Conservation (phyloP, 2,888 invertebrate genomes). For the Tetanocera ferruginea region DNA sequence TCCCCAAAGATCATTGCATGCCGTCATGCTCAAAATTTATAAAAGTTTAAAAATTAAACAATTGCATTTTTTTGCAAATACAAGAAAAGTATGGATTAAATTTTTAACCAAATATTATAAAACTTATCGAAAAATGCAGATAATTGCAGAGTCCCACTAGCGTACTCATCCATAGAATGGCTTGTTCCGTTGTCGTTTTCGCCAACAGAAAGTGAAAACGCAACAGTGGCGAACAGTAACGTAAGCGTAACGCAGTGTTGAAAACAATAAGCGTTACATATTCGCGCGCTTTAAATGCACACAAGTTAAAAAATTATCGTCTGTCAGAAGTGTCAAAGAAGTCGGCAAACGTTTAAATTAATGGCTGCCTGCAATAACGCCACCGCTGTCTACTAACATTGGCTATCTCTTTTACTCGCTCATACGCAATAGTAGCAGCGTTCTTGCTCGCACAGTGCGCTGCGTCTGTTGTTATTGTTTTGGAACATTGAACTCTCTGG, state of each 20-base stretch:
- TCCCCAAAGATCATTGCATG: too few species aligned
- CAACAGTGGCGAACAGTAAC: background rate
- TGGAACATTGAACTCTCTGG: conserved; percentile 37
- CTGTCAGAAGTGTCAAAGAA: conserved; percentile 71
- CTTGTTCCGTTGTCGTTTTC: too few species aligned
- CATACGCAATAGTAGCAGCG: background rate
- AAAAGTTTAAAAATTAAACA: too few species aligned
- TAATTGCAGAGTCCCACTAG: too few species aligned
- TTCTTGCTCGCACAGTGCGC: background rate
- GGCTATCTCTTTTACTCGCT: conserved; percentile 35
- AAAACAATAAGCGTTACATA: conserved; percentile 5
- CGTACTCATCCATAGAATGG: too few species aligned
- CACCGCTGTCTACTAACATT: conserved; percentile 44
- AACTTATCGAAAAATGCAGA: background rate
- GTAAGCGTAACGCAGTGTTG: background rate
- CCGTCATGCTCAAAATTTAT: too few species aligned
- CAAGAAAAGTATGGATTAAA: too few species aligned
- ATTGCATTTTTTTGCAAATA: too few species aligned
- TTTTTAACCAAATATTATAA: too few species aligned
- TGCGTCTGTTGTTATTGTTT: conserved; percentile 27
- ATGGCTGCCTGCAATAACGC: conserved; percentile 59
- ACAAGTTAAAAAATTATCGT: conserved; percentile 71
- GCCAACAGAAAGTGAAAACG: too few species aligned
- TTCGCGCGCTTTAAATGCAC: conserved; percentile 54
- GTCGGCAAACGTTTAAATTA: conserved; percentile 70